Evolutionary conservation across 2,113 vertebrate genomes (phyloP).

Genomic region (Paramisgurnus dabryanus): DNA sequence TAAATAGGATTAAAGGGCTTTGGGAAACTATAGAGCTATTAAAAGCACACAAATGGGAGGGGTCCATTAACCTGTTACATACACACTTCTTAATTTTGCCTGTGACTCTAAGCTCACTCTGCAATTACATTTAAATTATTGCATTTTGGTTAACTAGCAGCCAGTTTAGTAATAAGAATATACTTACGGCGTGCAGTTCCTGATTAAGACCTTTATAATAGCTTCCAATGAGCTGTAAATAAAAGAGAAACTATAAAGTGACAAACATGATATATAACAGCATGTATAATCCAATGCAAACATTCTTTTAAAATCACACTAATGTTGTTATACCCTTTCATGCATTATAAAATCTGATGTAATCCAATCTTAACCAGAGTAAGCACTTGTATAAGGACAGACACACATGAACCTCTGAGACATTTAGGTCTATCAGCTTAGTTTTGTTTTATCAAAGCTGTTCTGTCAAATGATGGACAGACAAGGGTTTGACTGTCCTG

Average conservation of each 20-base stretch:
- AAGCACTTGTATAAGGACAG: background rate
- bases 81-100: too few species aligned
- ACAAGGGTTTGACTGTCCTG: background rate
- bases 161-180: background rate
- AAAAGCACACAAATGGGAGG: background rate
- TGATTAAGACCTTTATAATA: conserved; percentile 93
- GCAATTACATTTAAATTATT: background rate
- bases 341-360: background rate
- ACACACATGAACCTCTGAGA: background rate
- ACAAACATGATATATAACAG: background rate
- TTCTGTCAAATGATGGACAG: background rate
- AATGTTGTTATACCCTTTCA: background rate
- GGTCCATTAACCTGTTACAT: too few species aligned
- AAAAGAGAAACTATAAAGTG: conserved; percentile 28
- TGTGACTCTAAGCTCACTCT: background rate
- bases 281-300: conserved; percentile 1
- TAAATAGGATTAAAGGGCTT: conserved; percentile 72
- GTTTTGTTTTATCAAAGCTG: background rate
- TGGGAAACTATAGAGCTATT: conserved; percentile 54
- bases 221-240: conserved; percentile 88
- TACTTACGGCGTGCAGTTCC: conserved; percentile 97
- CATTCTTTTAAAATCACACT: background rate
- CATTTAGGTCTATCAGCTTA: background rate
- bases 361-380: background rate
- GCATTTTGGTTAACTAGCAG: background rate